Percentiles rank a stretch among this genome's conserved stretches.
Conservation (phyloP, 1,140 invertebrate genomes). For the Phocides pigmalion region DNA sequence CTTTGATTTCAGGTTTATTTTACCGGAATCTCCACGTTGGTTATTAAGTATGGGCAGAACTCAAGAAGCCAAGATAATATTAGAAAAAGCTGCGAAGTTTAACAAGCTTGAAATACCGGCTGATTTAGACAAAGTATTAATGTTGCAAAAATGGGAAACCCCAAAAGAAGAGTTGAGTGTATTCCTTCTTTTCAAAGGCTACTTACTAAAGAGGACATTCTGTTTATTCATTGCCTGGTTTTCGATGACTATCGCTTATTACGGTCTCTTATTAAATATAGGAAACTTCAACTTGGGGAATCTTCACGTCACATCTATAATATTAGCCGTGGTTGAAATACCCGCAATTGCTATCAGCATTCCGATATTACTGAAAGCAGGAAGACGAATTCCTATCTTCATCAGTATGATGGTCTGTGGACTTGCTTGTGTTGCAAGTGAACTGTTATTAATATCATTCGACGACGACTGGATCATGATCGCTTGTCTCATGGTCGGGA, state of each 20-base stretch:
- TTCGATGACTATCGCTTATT: conserved; percentile 89
- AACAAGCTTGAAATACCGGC: conserved; percentile 85
- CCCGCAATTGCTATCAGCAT: conserved; percentile 90
- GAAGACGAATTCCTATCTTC: conserved; percentile 87
- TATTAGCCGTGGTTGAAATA: conserved; percentile 88
- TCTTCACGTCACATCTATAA: conserved; percentile 88
- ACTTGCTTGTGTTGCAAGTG: conserved; percentile 86
- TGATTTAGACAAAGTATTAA: conserved; percentile 86
- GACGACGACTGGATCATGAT: conserved; percentile 85
- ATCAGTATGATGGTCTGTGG: conserved; percentile 87
- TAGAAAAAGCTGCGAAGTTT: conserved; percentile 87
- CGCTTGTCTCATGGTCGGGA: conserved; percentile 86
- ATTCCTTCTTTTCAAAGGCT: conserved; percentile 85
- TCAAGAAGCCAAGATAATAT: conserved; percentile 87
- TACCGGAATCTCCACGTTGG: conserved; percentile 95
- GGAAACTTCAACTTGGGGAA: conserved; percentile 88
- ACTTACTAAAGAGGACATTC: conserved; percentile 86
- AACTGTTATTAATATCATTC: conserved; percentile 78
- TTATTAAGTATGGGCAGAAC: conserved; percentile 89
- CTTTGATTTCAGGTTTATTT: conserved; percentile 85
- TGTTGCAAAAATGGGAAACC: conserved; percentile 65
- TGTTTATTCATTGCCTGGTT: conserved; percentile 89
- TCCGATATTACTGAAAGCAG: conserved; percentile 87
- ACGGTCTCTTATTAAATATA: conserved; percentile 88
- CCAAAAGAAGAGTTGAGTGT: conserved; percentile 82